These are phyloP conservation scores for Drosophila carrolli DNA, from an alignment of 1,140 invertebrate genomes.

Conservation along the genomic window DNA sequence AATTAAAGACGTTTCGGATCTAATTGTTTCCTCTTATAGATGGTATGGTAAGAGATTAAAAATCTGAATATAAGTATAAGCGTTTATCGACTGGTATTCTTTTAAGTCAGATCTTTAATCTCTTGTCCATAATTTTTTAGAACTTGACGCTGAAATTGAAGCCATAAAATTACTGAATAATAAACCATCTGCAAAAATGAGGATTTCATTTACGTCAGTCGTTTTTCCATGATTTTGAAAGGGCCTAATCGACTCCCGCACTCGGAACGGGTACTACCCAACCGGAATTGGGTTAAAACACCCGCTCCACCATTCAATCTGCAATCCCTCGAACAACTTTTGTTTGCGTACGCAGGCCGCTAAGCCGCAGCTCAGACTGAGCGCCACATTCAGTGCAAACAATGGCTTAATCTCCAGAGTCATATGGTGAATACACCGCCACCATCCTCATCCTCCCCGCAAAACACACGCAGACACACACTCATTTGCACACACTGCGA, in stretches of 20 bases:
- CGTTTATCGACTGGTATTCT: too few relatives aligned
- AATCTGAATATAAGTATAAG: too few relatives aligned
- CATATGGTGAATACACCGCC: slow-evolving; percentile 57
- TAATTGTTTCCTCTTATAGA: too few relatives aligned
- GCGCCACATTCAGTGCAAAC: slow-evolving; percentile 64
- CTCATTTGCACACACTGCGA: slow-evolving; percentile 48
- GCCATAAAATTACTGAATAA: too few relatives aligned
- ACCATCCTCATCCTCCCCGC: slow-evolving; percentile 8
- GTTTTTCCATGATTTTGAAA: neutral
- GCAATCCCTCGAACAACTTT: slow-evolving; percentile 35
- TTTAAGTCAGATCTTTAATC: too few relatives aligned
- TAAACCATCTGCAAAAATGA: neutral
- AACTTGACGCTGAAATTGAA: too few relatives aligned
- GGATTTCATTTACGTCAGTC: slow-evolving; percentile 9
- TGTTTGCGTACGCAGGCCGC: slow-evolving; percentile 63
- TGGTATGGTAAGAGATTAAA: too few relatives aligned
- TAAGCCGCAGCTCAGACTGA: slow-evolving; percentile 73
- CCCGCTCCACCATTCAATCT: slow-evolving; percentile 9
- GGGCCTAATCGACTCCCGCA: slow-evolving; percentile 5
- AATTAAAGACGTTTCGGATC: too few relatives aligned
- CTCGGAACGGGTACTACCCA: slow-evolving; percentile 14
- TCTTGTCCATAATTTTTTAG: too few relatives aligned
- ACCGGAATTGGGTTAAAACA: slow-evolving; percentile 43
- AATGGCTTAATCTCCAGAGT: slow-evolving; percentile 82
- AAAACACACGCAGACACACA: slow-evolving; percentile 16